These are phyloP conservation scores for Drosophila arawakana DNA, from an alignment of 1,140 invertebrate genomes.

Conservation along the genomic window DNA sequence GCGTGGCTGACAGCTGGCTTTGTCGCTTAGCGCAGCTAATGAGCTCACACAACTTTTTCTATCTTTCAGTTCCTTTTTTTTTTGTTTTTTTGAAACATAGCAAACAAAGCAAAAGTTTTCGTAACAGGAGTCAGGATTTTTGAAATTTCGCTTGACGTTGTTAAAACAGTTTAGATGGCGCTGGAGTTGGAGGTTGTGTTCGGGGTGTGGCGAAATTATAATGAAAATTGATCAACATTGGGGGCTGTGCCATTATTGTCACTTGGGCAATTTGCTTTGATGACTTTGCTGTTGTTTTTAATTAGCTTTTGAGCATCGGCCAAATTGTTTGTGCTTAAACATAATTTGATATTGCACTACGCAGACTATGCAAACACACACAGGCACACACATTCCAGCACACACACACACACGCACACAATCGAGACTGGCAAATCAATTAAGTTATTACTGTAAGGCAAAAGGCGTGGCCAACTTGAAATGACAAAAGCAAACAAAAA, in stretches of 20 bases:
- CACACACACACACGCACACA: neutral
- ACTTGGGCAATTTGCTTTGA: constrained; percentile 51
- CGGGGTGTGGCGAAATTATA: constrained; percentile 11
- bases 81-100: constrained; percentile 13
- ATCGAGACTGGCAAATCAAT: constrained; percentile 18
- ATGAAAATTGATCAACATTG: constrained; percentile 71
- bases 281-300: constrained; percentile 45
- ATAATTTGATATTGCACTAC: constrained; percentile 37
- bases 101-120: neutral
- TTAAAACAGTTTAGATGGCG: neutral
- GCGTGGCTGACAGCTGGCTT: constrained; percentile 31
- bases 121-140: constrained; percentile 30
- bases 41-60: constrained; percentile 38
- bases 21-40: constrained; percentile 43
- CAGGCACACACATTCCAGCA: neutral
- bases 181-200: neutral
- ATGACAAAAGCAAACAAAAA: constrained; percentile 15
- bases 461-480: neutral
- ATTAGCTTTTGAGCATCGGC: constrained; percentile 34
- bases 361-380: constrained; percentile 7
- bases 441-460: constrained; percentile 1
- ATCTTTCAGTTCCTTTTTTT: constrained; percentile 16
- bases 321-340: constrained; percentile 34
- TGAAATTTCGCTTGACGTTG: constrained; percentile 28
- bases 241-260: constrained; percentile 42